Evolutionary conservation across 2,888 invertebrate genomes (phyloP).

Genomic region (Melanostoma mellinum): DNA sequence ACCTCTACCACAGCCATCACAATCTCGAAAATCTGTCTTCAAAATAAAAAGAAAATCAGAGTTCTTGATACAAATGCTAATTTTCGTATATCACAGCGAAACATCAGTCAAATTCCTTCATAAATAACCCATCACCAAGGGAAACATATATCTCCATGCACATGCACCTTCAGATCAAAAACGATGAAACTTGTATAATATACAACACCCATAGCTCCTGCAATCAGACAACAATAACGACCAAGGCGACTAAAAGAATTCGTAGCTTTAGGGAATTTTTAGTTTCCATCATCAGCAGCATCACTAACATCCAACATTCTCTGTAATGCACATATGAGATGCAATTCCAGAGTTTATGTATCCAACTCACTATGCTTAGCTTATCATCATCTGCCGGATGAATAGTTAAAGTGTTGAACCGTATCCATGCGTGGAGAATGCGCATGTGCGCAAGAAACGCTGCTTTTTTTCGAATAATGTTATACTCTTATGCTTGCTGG

Average conservation of each 20-base stretch:
- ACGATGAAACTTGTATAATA: no score
- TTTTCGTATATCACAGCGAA: slow-evolving; percentile 37
- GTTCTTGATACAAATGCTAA: no score
- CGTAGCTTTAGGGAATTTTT: slow-evolving; percentile 68
- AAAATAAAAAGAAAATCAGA: no score
- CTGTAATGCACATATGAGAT: slow-evolving; percentile 48
- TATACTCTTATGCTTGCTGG: slow-evolving; percentile 25
- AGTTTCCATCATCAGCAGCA: slow-evolving; percentile 61
- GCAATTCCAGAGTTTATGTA: slow-evolving; percentile 29
- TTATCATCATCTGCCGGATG: slow-evolving; percentile 71
- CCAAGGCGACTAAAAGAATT: slow-evolving; percentile 59
- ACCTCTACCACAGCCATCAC: no score
- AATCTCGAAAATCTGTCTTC: no score
- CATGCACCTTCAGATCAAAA: slow-evolving; percentile 18
- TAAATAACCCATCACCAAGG: slow-evolving; percentile 41
- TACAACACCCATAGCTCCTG: not conserved
- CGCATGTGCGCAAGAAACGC: slow-evolving; percentile 37
- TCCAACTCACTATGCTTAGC: slow-evolving; percentile 35
- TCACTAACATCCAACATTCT: slow-evolving; percentile 52
- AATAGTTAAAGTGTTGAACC: slow-evolving; percentile 71
- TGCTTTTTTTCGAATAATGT: slow-evolving; percentile 45
- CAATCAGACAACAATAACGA: slow-evolving; percentile 71
- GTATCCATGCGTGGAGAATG: slow-evolving; percentile 71
- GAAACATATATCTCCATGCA: not conserved
- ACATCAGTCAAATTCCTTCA: slow-evolving; percentile 58